These are phyloP conservation scores for Eleutherodactylus coqui DNA, from an alignment of 2,797 vertebrate species.

Conservation along the genomic window DNA sequence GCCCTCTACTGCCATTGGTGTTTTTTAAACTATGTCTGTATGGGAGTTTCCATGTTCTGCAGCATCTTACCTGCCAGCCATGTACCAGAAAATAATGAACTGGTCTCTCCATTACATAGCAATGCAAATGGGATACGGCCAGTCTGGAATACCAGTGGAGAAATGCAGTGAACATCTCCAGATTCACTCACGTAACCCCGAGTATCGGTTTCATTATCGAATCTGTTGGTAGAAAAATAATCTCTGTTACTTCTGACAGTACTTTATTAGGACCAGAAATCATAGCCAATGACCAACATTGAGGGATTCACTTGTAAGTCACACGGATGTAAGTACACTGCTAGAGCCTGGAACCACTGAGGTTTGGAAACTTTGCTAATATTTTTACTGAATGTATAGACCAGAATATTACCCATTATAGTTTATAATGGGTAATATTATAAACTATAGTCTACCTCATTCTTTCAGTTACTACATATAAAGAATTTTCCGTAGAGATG, in stretches of 20 bases:
- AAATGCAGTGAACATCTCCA: slow-evolving; percentile 87
- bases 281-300: not conserved
- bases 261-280: not conserved
- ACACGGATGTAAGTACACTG: not conserved
- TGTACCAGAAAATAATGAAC: slow-evolving; percentile 75
- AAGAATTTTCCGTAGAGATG: too few relatives aligned
- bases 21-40: not conserved
- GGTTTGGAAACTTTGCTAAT: not conserved
- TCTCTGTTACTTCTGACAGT: not conserved
- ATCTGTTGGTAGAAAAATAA: slow-evolving; percentile 74
- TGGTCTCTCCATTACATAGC: slow-evolving; percentile 77
- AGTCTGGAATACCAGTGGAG: slow-evolving; percentile 86
- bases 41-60: not conserved
- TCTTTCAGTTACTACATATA: too few relatives aligned
- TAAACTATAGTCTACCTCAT: too few relatives aligned
- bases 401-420: not conserved
- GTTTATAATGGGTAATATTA: too few relatives aligned
- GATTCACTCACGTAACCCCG: slow-evolving; percentile 77
- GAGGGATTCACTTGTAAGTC: not conserved
- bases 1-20: not conserved
- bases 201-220: slow-evolving; percentile 77
- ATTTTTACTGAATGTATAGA: not conserved
- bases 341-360: not conserved
- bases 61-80: slow-evolving; percentile 86
- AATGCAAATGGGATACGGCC: slow-evolving; percentile 84